phyloP scores from a whole-genome alignment of 2,797 vertebrate genomes.

The Emydoidea blandingii region DNA sequence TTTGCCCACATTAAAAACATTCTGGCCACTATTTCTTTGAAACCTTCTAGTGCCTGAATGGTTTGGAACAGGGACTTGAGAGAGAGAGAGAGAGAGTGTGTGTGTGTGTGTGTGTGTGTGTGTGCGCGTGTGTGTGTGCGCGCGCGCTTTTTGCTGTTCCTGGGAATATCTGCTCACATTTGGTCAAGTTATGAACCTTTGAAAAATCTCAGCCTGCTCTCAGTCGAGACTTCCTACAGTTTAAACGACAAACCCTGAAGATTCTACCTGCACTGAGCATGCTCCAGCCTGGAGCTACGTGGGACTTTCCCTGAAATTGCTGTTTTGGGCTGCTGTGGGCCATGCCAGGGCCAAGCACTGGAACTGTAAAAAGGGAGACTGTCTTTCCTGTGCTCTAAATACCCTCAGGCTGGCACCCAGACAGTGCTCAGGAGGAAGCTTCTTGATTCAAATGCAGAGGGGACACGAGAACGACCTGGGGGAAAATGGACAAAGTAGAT shows the following conservation, averaged over 20 bases:
- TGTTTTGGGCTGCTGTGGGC: not conserved
- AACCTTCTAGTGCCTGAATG: not conserved
- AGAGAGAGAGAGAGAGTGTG: no score
- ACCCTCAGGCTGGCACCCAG: not conserved
- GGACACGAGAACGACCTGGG: not conserved
- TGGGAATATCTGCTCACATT: not conserved
- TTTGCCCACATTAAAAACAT: not conserved
- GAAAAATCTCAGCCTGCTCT: not conserved
- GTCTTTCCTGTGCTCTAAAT: not conserved
- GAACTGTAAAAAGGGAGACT: not conserved
- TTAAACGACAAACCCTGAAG: not conserved
- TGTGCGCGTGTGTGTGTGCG: no score
- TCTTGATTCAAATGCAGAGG: not conserved
- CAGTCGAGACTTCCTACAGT: not conserved
- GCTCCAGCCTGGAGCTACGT: not conserved
- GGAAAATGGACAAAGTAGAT: not conserved
- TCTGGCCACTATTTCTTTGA: not conserved
- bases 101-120: no score
- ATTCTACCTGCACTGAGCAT: not conserved
- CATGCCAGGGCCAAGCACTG: not conserved
- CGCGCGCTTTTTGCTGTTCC: not conserved
- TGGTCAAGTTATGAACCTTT: not conserved
- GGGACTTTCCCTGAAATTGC: not conserved
- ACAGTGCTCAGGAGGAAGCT: not conserved
- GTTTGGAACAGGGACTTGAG: accelerated